These are phyloP conservation scores for Sylvia borin DNA, from an alignment of 2,797 vertebrate species.

Conservation along the genomic window DNA sequence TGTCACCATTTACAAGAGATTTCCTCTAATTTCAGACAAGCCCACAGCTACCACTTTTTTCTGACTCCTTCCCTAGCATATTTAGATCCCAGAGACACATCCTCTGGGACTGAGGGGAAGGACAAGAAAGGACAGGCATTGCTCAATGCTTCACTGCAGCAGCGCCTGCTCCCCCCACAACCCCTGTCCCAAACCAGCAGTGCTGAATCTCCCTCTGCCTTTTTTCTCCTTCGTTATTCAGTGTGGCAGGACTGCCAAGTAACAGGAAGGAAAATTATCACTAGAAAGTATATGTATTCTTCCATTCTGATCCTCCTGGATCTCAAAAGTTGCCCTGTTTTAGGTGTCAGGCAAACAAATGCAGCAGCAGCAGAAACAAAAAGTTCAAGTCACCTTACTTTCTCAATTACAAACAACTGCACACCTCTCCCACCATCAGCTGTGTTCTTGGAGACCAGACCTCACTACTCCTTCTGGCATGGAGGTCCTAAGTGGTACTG, in stretches of 20 bases:
- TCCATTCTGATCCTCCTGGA: neutral
- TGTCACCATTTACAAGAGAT: neutral
- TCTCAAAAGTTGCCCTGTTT: neutral
- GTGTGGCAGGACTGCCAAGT: neutral
- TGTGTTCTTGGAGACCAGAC: neutral
- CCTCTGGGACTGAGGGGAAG: neutral
- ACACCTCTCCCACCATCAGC: neutral
- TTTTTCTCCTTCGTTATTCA: neutral
- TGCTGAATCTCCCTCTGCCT: neutral
- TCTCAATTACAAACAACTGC: neutral
- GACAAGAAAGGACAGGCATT: neutral
- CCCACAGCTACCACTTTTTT: neutral
- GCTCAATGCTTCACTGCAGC: fast-evolving
- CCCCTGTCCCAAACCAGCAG: neutral
- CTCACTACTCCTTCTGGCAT: neutral
- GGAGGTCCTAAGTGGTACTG: neutral
- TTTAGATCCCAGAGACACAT: neutral
- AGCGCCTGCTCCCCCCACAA: neutral
- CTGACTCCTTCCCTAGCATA: neutral
- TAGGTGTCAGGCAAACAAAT: neutral
- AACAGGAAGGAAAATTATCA: neutral
- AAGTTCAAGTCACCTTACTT: neutral
- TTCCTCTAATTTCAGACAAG: neutral
- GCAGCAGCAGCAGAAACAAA: neutral
- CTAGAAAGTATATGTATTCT: neutral